Percentiles rank a stretch among this genome's conserved stretches.
phyloP scores from a whole-genome alignment of 2,888 invertebrate species.

The Andricus quercusramuli region DNA sequence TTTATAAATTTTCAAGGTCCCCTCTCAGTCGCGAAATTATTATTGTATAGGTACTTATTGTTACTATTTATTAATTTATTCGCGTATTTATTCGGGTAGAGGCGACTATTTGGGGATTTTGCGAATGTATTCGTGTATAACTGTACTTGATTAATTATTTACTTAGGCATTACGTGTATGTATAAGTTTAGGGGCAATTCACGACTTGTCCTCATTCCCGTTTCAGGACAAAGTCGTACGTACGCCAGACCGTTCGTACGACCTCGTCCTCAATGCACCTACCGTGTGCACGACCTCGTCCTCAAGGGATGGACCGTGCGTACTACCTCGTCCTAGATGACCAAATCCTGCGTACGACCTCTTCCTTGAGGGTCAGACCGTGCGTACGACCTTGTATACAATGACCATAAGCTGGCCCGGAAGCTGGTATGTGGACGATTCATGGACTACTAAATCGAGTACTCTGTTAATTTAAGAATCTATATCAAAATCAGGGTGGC shows the following conservation, averaged over 20 bases:
- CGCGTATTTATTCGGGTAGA: conserved; percentile 10
- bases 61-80: conserved; percentile 20
- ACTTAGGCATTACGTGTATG: neutral
- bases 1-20: neutral
- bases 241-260: no score
- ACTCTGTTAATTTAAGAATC: neutral
- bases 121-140: neutral
- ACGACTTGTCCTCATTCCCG: no score
- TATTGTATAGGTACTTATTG: conserved; percentile 8
- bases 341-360: no score
- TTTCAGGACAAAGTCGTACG: no score
- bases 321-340: no score
- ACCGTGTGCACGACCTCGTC: no score
- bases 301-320: no score
- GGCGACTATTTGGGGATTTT: conserved; percentile 14
- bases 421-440: no score
- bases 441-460: neutral
- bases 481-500: neutral
- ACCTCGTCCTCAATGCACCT: no score
- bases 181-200: neutral
- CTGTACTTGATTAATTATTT: neutral
- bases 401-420: no score
- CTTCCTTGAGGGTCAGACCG: no score
- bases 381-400: no score
- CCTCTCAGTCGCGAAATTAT: neutral